Base-by-base conservation (phyloP, 1,140 invertebrate genomes). In the Limonius californicus region DNA sequence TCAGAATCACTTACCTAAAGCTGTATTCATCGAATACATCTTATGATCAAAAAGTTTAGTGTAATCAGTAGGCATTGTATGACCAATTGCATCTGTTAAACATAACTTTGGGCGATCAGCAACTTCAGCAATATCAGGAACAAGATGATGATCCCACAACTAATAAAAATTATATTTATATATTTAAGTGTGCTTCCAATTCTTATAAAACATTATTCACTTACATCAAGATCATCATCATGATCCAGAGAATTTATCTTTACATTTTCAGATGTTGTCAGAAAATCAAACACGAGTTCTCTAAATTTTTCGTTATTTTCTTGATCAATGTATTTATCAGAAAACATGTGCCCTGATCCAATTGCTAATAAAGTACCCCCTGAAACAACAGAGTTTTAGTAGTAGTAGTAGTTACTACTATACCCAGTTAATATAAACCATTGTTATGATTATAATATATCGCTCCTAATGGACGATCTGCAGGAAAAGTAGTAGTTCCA, bases 181-280 rank as follows among this genome's bases (percentile, higher is more conserved):
- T 39, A 30, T 23, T 54, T 58, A n/a, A n/a, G n/a, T n/a, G n/a
- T n/a, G n/a, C n/a, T n/a, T n/a, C n/a, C n/a, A n/a, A n/a, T n/a
- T n/a, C n/a, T 45, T 8, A 14, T 45, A 8, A 45, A 8, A 45
- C 3, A 45, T 45, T 8, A n/a, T 11, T 47, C 18, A 70, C 79
- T 79, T 76, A 96, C 91, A 79, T 99, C 96, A 32, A 94, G 89
- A 79, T 98, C 95, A 79, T 98, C 95, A 64, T 98, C 92, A 21
- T 92, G 89, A 78, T 98, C 93, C 45, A 92, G 87, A 57, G 84
- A 79, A 66, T 94, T 90, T 30, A 95, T 81, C 61, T 87, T 80
- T 57, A 89, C 72, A 18, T 87, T 84, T 57, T 87, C 79, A 12
- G 84, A 61, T 1, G 77, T 85, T 7, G 87, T 89, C 8, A 99